Evolutionary conservation across 2,113 vertebrate species (phyloP), one percentile per base, ranked within the genome.

Genomic region (Globicephala melas): DNA sequence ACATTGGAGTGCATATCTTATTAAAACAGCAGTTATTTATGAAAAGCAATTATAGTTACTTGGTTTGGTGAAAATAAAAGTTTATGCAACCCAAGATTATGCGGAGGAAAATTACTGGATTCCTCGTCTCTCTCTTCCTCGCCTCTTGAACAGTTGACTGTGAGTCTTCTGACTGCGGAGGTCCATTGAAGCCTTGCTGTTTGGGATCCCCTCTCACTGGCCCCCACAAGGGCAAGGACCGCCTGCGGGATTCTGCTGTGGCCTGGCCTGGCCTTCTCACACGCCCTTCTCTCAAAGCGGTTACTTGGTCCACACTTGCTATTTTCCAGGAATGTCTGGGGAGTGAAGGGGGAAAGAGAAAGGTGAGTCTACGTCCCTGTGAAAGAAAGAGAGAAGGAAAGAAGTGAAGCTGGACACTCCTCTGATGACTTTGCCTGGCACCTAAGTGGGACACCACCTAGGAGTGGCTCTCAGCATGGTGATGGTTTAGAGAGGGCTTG

Each of bases 401-500:
- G 44, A 76, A 15, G 6, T 3, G 5, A 23, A 11, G 20, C 28
- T 5, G 17, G 25, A 41, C 50, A 4, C 6, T 0, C 8, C 13
- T 23, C 31, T 41, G 60, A 2, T 0, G 8, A 8, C 0, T 21
- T 47, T 36, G 55, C 20, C 94, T 13, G 20, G 38, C 5, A 3
- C 13, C 36, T 23, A 8, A 21, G 67, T 33, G 23, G 62, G 7
- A 3, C 7, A 13, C 28, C 21, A 6, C 2, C 33, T 2, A 2
- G 15, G 25, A 55, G 36, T 0, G 1, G 9, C 12, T 9, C 65
- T 28, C 38, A 36, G 47, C 10, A 3, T 0, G 6, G 38, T 2
- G 13, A 47, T 1, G 12, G 33, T 14, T 38, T 26, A 79, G 76
- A 25, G 53, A n/a, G 11, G 6, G 6, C 53, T 53, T 53, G 14